Evolutionary conservation across 2,113 vertebrate genomes (phyloP).

Genomic region (Otolemur garnettii): DNA sequence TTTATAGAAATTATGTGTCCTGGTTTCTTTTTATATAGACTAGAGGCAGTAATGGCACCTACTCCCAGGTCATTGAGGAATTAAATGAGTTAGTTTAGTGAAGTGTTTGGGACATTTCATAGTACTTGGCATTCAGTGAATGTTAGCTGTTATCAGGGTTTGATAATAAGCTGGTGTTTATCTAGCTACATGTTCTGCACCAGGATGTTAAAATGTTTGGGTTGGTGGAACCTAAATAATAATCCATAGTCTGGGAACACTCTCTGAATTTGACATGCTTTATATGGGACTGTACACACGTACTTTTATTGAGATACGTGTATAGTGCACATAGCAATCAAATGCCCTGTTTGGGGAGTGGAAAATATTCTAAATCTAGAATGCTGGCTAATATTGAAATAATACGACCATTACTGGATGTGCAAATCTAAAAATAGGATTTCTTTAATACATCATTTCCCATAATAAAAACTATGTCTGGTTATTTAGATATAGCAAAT

Average conservation of each 20-base stretch:
- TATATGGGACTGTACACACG: rapidly evolving
- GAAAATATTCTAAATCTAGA: slow-evolving; percentile 9
- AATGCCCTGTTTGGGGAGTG: background rate
- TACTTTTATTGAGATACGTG: background rate
- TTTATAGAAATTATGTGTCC: background rate
- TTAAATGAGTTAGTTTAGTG: no score
- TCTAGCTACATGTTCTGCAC: background rate
- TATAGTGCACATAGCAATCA: background rate
- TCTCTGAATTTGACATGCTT: background rate
- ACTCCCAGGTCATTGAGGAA: background rate
- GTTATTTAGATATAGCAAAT: background rate
- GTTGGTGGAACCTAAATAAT: background rate
- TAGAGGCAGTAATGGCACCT: background rate
- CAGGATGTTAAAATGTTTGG: background rate
- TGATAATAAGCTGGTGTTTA: no score
- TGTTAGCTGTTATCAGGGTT: background rate
- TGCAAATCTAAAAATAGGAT: background rate
- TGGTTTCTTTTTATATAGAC: background rate
- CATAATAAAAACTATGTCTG: background rate
- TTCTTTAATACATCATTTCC: background rate
- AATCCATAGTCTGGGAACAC: no score
- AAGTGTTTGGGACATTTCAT: background rate
- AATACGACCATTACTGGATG: background rate
- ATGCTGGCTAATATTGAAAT: background rate
- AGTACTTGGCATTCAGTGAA: background rate